Percentiles rank a stretch among this genome's conserved stretches.
These are phyloP conservation scores for Leptinotarsa defecta DNA, from an alignment of 1,140 invertebrate species.

Conservation along the genomic window DNA sequence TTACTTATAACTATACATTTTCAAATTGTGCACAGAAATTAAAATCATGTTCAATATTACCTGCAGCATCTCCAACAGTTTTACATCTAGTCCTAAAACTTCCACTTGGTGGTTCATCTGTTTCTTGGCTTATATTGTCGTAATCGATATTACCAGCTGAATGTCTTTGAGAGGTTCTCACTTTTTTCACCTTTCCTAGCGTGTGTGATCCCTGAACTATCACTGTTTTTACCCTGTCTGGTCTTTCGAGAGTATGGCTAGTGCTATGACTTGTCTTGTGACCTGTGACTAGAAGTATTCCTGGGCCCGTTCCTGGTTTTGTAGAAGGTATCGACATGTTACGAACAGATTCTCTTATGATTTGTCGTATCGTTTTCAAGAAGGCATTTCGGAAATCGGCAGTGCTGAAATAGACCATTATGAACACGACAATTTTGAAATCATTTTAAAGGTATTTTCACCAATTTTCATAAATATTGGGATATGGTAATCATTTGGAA, in stretches of 20 bases:
- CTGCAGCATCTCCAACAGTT: conserved; percentile 76
- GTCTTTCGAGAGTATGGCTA: conserved; percentile 53
- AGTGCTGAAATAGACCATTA: conserved; percentile 67
- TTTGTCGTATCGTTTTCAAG: conserved; percentile 93
- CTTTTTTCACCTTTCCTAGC: conserved; percentile 72
- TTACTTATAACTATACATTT: too few species aligned
- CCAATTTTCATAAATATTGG: too few species aligned
- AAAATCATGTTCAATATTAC: neutral
- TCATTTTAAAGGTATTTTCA: too few species aligned
- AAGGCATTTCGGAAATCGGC: conserved; percentile 94
- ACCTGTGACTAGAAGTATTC: conserved; percentile 53
- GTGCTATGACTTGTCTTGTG: conserved; percentile 54
- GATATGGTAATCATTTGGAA: too few species aligned
- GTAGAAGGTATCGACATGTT: conserved; percentile 92
- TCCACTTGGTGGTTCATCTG: conserved; percentile 57
- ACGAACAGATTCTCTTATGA: conserved; percentile 91
- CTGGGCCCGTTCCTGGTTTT: conserved; percentile 62
- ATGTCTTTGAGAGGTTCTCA: conserved; percentile 79
- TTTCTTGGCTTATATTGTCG: conserved; percentile 70
- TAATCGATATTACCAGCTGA: conserved; percentile 89
- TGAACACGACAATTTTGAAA: neutral
- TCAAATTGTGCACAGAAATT: too few species aligned
- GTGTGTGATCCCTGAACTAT: conserved; percentile 72
- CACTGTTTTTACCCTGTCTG: conserved; percentile 50
- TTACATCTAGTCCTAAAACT: conserved; percentile 84